Evolutionary conservation across 2,797 vertebrate species (phyloP).

Genomic region (Leptoclinus maculatus): DNA sequence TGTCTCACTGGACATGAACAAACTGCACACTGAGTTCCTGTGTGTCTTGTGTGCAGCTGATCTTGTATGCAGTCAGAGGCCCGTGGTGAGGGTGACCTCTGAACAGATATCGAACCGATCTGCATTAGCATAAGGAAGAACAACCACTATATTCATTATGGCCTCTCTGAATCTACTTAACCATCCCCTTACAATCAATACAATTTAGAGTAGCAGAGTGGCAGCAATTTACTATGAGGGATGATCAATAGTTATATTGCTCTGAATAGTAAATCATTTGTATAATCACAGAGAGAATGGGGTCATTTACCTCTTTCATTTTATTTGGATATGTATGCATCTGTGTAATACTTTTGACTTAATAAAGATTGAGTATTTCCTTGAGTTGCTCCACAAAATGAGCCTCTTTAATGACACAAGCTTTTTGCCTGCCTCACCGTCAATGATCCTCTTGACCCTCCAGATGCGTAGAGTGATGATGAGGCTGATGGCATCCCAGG

Average conservation of each 20-base stretch:
- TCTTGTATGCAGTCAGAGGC: conserved; percentile 56
- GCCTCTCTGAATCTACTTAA: conserved; percentile 75
- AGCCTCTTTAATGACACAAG: neutral
- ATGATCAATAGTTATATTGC: conserved; percentile 73
- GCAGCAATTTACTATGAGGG: conserved; percentile 70
- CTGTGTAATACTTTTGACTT: conserved; percentile 1
- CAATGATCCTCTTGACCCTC: conserved; percentile 97
- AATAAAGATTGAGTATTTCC: conserved; percentile 16
- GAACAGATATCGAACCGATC: conserved; percentile 65
- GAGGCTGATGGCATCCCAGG: conserved; percentile 99
- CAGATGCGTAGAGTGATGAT: conserved; percentile 97
- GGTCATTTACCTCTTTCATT: conserved; percentile 44
- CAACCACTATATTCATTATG: conserved; percentile 77
- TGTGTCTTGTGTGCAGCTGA: conserved; percentile 44
- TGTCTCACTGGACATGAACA: conserved; percentile 5
- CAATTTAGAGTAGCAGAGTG: conserved; percentile 65
- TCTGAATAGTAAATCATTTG: conserved; percentile 78
- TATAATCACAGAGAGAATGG: conserved; percentile 64
- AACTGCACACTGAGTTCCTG: conserved; percentile 6
- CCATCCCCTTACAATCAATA: conserved; percentile 72
- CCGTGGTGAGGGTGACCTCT: conserved; percentile 68
- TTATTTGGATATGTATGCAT: conserved; percentile 21
- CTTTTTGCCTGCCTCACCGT: conserved; percentile 85
- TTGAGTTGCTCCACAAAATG: conserved; percentile 1
- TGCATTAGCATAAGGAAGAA: conserved; percentile 74